These are phyloP conservation scores for Ispidina lecontei DNA, from an alignment of 2,797 vertebrate genomes.

Conservation along the genomic window DNA sequence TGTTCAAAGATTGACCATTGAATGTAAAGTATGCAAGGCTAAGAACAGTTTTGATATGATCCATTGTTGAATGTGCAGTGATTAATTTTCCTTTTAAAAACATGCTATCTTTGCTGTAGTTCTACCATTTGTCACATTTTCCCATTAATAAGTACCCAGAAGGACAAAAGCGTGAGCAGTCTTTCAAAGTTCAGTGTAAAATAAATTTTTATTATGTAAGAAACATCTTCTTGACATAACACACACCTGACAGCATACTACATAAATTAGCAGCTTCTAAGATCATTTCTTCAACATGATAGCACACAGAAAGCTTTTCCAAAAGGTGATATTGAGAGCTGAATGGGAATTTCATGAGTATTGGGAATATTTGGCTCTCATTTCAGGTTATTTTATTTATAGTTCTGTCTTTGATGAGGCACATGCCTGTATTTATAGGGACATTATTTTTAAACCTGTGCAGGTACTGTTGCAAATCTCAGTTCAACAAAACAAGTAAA, in stretches of 20 bases:
- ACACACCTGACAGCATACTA: not conserved
- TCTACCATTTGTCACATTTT: slow-evolving; percentile 72
- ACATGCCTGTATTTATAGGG: not conserved
- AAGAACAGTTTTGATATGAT: slow-evolving; percentile 74
- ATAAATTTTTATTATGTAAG: slow-evolving; percentile 41
- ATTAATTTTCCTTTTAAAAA: slow-evolving; percentile 72
- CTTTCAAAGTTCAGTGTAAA: slow-evolving; percentile 18
- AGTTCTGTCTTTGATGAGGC: not conserved
- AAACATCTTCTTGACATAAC: slow-evolving; percentile 15
- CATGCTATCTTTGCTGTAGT: slow-evolving; percentile 50
- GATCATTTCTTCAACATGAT: not conserved
- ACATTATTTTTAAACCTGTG: not conserved
- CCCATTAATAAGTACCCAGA: slow-evolving; percentile 61
- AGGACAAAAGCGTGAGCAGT: slow-evolving; percentile 64
- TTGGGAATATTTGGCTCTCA: slow-evolving; percentile 10
- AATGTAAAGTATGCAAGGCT: slow-evolving; percentile 73
- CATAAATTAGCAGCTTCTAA: slow-evolving; percentile 29
- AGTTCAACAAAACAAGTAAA: not conserved
- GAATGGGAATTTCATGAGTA: slow-evolving; percentile 8
- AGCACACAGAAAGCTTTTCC: not conserved
- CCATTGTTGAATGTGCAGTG: slow-evolving; percentile 68
- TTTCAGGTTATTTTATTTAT: slow-evolving; percentile 53
- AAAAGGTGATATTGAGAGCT: not conserved
- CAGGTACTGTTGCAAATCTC: not conserved
- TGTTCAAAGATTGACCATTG: slow-evolving; percentile 77